A percentile compares a stretch with the other conserved stretches of the same genome.
Evolutionary conservation across 2,113 vertebrate species (phyloP).

Genomic region (Nicator chloris): DNA sequence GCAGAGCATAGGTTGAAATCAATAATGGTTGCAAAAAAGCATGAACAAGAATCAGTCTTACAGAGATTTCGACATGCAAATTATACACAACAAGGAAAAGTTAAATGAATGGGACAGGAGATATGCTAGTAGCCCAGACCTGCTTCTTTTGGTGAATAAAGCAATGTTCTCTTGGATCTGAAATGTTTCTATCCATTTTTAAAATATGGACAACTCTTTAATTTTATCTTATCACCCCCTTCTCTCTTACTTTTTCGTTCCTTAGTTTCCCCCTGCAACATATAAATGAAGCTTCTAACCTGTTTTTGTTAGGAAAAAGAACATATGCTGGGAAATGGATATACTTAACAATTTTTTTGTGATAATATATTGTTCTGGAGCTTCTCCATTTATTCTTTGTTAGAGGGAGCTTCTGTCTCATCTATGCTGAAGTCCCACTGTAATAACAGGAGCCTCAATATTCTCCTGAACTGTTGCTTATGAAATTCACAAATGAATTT

Average conservation of each 20-base stretch:
- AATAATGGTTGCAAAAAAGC: not conserved
- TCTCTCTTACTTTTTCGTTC: not conserved
- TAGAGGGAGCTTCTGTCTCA: not conserved
- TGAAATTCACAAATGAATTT: not conserved
- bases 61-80: not conserved
- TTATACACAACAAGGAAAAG: not conserved
- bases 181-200: not conserved
- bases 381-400: not conserved
- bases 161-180: not conserved
- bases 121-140: not conserved
- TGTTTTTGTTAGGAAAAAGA: not conserved
- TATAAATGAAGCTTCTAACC: not conserved
- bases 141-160: not conserved
- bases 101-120: not conserved
- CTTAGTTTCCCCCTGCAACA: not conserved
- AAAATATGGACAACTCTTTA: not conserved
- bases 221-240: not conserved
- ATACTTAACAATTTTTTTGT: not conserved
- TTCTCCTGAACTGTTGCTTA: not conserved
- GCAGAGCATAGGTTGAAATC: constrained; percentile 4
- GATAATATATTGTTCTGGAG: not conserved
- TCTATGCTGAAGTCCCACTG: not conserved
- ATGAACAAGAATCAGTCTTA: not conserved
- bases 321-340: not conserved
- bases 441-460: not conserved